Base-by-base conservation (phyloP, 2,888 invertebrate genomes). In the Nymphalis polychloros region DNA sequence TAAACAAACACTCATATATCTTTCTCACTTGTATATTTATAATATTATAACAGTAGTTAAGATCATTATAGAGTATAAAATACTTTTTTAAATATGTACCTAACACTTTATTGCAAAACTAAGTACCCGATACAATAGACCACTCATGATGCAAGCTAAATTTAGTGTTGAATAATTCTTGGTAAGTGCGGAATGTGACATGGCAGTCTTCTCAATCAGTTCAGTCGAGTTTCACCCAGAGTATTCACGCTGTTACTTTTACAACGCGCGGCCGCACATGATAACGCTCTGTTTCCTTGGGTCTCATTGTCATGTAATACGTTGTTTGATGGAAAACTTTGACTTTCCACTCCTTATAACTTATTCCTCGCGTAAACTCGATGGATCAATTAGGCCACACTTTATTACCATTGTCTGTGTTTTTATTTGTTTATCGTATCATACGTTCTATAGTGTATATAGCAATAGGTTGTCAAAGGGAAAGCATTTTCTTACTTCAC, bases 201-300 rank as follows among this genome's bases (percentile, higher is more conserved):
- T 85, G 81, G 81, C 80, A 78, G 77, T 73, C 79, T 74, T 77
- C 81, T 87, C 88, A 89, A 89, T 89, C 91, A 89, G 88, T 88
- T 87, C 89, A 84, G 86, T 79, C 85, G 89, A 90, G 90, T 92
- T 92, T 92, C 92, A 90, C 92, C 85, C 84, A 79, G 90, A 90
- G 90, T 91, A 92, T 92, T 90, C 86, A 88, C 84, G 90, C 84
- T 90, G 91, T 90, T 90, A 90, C 90, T 91, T 92, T 91, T 92
- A 88, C 89, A 89, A 91, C 91, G 91, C 90, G 87, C 92, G 84
- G 85, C 79, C 90, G 90, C 90, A 85, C 92, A 92, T 87, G 88
- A 88, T 84, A 86, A 88, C 90, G 90, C 90, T 91, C 90, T 92
- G 90, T 90, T 91, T 90, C 90, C 91, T 87, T 88, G 84, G 84